Percentiles rank a stretch among this genome's conserved stretches.
phyloP scores from a whole-genome alignment of 2,113 vertebrate species.

The Petaurus breviceps region DNA sequence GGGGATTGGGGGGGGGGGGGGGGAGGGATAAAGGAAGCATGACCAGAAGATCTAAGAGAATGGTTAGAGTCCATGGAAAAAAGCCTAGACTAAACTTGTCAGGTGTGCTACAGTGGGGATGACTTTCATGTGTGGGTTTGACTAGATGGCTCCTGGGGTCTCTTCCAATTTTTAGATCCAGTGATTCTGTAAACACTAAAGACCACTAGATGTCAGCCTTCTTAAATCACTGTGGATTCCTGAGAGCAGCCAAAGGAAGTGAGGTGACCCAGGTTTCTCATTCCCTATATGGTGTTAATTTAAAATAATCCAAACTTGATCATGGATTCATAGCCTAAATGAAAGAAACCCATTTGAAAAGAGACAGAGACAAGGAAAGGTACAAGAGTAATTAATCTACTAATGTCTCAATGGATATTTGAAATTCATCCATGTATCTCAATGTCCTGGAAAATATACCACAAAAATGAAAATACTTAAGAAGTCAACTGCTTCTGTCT shows the following conservation, averaged over 20 bases:
- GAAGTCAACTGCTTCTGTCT: neutral
- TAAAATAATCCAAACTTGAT: slow-evolving; percentile 85
- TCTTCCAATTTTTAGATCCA: neutral
- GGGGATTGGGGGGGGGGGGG: rapidly evolving
- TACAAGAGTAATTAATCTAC: slow-evolving; percentile 60
- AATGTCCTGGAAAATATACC: neutral
- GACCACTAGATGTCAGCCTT: slow-evolving; percentile 84
- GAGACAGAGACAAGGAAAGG: slow-evolving; percentile 75
- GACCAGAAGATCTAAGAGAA: neutral
- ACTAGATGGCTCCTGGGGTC: neutral
- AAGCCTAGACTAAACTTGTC: neutral
- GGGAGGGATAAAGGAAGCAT: slow-evolving; percentile 15
- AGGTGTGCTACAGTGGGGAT: neutral
- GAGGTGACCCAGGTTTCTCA: slow-evolving; percentile 84
- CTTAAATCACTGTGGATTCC: slow-evolving; percentile 48
- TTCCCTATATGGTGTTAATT: slow-evolving; percentile 88
- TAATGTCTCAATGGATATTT: neutral
- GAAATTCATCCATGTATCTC: neutral
- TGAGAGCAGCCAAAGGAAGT: slow-evolving; percentile 63
- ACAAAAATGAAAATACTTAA: neutral
- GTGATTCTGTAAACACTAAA: neutral
- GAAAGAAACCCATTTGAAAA: slow-evolving; percentile 74
- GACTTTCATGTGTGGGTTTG: neutral
- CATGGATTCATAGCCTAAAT: slow-evolving; percentile 76
- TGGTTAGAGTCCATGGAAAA: neutral